These are phyloP conservation scores for Erebia epiphron DNA, from an alignment of 2,888 invertebrate species.

Conservation along the genomic window DNA sequence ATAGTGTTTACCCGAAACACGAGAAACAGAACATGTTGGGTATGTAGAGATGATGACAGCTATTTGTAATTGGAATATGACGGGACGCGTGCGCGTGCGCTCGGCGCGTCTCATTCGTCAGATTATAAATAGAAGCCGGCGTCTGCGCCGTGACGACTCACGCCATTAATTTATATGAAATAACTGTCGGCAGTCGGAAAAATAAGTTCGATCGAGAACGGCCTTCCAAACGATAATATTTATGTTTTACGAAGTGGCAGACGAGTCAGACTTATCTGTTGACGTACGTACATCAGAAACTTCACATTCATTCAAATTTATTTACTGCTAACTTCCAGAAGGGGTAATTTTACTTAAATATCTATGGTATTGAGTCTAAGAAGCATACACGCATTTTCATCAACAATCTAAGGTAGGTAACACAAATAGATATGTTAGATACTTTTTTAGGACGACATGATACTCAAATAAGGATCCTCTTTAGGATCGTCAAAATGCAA, in stretches of 20 bases:
- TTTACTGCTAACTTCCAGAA: conserved; percentile 35
- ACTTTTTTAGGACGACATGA: background rate
- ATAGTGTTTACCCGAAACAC: conserved; percentile 54
- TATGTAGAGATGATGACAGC: conserved; percentile 76
- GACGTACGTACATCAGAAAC: conserved; percentile 71
- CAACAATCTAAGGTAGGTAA: background rate
- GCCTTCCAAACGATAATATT: conserved; percentile 80
- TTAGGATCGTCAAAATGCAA: conserved; percentile 9
- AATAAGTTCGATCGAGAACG: conserved; percentile 78
- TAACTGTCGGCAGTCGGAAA: conserved; percentile 82
- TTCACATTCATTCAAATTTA: conserved; percentile 42
- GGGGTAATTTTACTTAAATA: conserved; percentile 27
- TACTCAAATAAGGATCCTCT: conserved; percentile 8
- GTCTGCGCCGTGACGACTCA: conserved; percentile 82
- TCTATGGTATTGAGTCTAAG: conserved; percentile 8
- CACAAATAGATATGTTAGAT: background rate
- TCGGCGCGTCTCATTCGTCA: conserved; percentile 82
- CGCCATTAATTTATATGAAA: conserved; percentile 83
- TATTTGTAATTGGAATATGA: conserved; percentile 83
- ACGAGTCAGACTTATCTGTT: conserved; percentile 58
- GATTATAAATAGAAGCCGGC: conserved; percentile 80
- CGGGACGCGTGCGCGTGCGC: conserved; percentile 78
- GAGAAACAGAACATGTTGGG: conserved; percentile 60
- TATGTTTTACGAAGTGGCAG: conserved; percentile 79
- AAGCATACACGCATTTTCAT: background rate